Percentiles rank a stretch among this genome's conserved stretches.
Conservation (phyloP, 92 coral and sea anemone genomes). For the Paragorgia papillata region DNA sequence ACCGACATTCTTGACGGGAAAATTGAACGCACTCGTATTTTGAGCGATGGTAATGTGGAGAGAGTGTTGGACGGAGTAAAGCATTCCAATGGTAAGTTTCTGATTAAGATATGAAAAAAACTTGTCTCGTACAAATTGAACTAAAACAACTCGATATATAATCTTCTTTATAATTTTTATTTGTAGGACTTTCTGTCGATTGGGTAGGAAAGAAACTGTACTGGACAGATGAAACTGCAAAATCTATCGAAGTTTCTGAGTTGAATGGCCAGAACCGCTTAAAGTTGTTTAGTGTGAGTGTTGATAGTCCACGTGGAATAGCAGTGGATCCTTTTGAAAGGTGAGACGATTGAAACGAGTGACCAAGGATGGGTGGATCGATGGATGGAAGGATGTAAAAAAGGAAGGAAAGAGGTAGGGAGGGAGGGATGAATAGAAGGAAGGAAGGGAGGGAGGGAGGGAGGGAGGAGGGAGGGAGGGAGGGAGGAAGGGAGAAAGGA, state of each 20-base stretch:
- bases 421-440: no score
- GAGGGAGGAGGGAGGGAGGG: no score
- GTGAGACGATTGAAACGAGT: conserved; percentile 43
- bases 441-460: no score
- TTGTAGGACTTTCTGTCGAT: conserved; percentile 71
- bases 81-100: conserved; percentile 32
- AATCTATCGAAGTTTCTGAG: conserved; percentile 81
- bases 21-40: conserved; percentile 73
- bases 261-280: conserved; percentile 74
- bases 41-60: conserved; percentile 55
- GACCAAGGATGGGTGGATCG: no score
- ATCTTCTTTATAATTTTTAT: neutral
- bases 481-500: no score
- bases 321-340: conserved; percentile 74
- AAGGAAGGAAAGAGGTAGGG: no score
- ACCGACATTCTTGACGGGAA: conserved; percentile 69
- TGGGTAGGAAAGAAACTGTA: conserved; percentile 84
- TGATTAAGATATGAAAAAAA: no score
- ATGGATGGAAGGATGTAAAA: no score
- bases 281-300: conserved; percentile 52
- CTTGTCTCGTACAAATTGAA: no score
- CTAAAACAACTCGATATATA: no score
- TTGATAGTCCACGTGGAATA: conserved; percentile 80
- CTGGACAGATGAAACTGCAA: conserved; percentile 84
- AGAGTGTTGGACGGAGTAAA: conserved; percentile 12